Evolutionary conservation across 2,113 vertebrate genomes (phyloP).

Genomic region (Trematocara marginatum): DNA sequence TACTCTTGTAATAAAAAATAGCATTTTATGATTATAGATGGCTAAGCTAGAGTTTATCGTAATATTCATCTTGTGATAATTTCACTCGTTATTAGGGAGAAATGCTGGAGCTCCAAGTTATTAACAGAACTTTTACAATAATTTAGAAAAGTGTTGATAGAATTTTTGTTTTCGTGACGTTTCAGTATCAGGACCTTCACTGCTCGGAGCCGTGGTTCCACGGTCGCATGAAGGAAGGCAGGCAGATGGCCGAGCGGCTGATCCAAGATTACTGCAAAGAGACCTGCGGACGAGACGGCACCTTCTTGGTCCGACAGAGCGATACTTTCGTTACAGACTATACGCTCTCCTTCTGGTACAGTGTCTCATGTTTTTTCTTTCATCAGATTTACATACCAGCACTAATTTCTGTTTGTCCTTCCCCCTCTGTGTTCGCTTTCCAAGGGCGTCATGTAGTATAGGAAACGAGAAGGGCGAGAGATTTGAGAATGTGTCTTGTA

Average conservation of each 20-base stretch:
- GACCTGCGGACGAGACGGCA: slow-evolving; percentile 83
- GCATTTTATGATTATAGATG: background rate
- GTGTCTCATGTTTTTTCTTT: background rate
- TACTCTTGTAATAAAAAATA: background rate
- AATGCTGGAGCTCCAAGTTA: background rate
- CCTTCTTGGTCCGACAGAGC: slow-evolving; percentile 90
- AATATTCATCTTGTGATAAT: background rate
- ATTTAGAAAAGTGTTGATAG: background rate
- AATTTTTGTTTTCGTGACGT: rapidly evolving
- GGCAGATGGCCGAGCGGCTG: slow-evolving; percentile 83
- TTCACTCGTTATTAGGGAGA: background rate
- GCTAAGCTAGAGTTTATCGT: rapidly evolving
- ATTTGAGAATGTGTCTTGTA: background rate
- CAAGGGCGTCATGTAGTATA: rapidly evolving
- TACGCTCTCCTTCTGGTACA: slow-evolving; percentile 94
- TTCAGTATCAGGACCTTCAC: slow-evolving; percentile 78
- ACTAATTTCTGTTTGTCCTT: background rate
- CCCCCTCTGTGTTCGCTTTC: background rate
- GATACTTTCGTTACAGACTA: slow-evolving; percentile 78
- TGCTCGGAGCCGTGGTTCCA: slow-evolving; percentile 90
- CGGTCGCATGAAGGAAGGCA: slow-evolving; percentile 81
- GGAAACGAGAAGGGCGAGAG: background rate
- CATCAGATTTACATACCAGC: background rate
- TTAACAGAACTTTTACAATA: background rate
- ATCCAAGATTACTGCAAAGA: slow-evolving; percentile 87